Evolutionary conservation across 2,113 vertebrate genomes (phyloP).

Genomic region (Damaliscus lunatus): DNA sequence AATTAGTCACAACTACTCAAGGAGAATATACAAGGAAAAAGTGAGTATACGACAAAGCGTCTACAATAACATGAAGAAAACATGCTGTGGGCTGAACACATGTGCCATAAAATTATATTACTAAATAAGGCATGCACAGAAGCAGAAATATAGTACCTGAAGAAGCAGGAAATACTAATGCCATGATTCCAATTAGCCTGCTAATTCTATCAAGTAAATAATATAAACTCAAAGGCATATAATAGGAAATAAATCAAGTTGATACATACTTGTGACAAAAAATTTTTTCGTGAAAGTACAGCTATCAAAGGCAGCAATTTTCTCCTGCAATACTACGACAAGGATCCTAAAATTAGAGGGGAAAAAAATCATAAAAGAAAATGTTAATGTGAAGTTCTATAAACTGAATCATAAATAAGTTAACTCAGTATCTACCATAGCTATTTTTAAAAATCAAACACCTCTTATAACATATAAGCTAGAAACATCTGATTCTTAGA

Average conservation of each 20-base stretch:
- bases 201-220: slow-evolving; percentile 6
- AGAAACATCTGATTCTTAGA: background rate
- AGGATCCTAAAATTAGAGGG: slow-evolving; percentile 87
- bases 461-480: background rate
- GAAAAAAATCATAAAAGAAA: background rate
- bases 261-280: slow-evolving; percentile 96
- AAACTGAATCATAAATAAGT: slow-evolving; percentile 1
- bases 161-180: background rate
- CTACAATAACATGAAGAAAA: background rate
- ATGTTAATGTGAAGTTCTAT: slow-evolving; percentile 1
- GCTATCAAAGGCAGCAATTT: slow-evolving; percentile 98
- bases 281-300: slow-evolving; percentile 99
- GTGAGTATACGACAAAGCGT: background rate
- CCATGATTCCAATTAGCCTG: background rate
- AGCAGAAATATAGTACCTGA: background rate
- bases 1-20: background rate
- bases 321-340: slow-evolving; percentile 95
- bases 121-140: background rate
- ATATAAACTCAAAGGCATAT: slow-evolving; percentile 27
- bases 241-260: background rate
- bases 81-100: background rate
- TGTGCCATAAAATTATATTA: background rate
- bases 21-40: background rate
- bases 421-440: background rate
- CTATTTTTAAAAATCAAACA: slow-evolving; percentile 35